Evolutionary conservation across 2,888 invertebrate genomes (phyloP), one percentile per base, ranked within the genome.

Genomic region (Drosophila buzzatii): DNA sequence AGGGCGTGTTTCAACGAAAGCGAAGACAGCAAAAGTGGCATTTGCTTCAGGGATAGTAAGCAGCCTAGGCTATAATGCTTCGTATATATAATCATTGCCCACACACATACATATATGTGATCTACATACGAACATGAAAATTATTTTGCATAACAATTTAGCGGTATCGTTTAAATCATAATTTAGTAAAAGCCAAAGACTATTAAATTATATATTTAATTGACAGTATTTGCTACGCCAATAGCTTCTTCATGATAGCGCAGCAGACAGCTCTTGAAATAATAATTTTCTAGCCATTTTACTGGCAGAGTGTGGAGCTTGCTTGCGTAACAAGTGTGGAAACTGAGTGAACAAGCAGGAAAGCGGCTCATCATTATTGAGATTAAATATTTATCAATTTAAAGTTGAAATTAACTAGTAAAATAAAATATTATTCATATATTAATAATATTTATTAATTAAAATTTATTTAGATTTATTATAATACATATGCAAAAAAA

Each of bases 1-100:
- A 52, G 76, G 76, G 56, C 76, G 76, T 68, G 68, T 47, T 68
- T 55, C 31, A 79, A 74, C 53, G 77, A 79, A 79, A 75, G 79
- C 75, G 76, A 75, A 78, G 79, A 74, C 79, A 71, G 64, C 66
- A 51, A 57, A 70, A 64, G 41, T 79, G 71, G 63, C 66, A 70
- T 61, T 73, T 49, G 70, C 78, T 49, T 33, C 44, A 52, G 51
- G 52, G 44, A 60, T 37, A 47, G 14, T 37, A 10, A 20, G 42
- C 57, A 57, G 33, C 57, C 33, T 3, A 20, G 9, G 33, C 52
- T 20, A 5, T 23, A 59, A 35, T 27, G 42, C 45, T 53, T 31
- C 51, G 31, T 58, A 61, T 70, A 56, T 60, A 70, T 64, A 77
- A 79, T 64, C 53, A 67, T 58, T 55, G 47, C 53, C 59, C 51